Evolutionary conservation across 2,888 invertebrate genomes (phyloP).

Genomic region (Sclerodermus sp.): DNA sequence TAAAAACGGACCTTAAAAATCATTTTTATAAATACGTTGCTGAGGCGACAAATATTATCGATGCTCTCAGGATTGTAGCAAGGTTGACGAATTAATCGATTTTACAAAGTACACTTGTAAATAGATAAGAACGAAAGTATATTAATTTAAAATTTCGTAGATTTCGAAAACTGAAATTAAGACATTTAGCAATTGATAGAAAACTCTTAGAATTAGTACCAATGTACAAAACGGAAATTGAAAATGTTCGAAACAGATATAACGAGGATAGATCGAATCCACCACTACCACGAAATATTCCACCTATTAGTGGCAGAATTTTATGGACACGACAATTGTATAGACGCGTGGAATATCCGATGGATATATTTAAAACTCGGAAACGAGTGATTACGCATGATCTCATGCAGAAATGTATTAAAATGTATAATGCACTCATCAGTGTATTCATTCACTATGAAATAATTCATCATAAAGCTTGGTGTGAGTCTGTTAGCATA

Average conservation of each 20-base stretch:
- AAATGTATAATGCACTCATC: slow-evolving; percentile 76
- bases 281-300: slow-evolving; percentile 72
- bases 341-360: slow-evolving; percentile 72
- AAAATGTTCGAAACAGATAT: slow-evolving; percentile 72
- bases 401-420: slow-evolving; percentile 73
- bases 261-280: slow-evolving; percentile 77
- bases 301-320: slow-evolving; percentile 79
- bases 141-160: slow-evolving; percentile 50
- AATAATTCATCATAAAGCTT: slow-evolving; percentile 78
- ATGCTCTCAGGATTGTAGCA: slow-evolving; percentile 54
- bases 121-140: neutral
- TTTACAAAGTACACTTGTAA: neutral
- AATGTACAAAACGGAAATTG: slow-evolving; percentile 71
- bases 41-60: slow-evolving; percentile 49
- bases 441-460: slow-evolving; percentile 82
- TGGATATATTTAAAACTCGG: slow-evolving; percentile 64
- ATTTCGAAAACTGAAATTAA: slow-evolving; percentile 74
- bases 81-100: slow-evolving; percentile 31
- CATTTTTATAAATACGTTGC: slow-evolving; percentile 66
- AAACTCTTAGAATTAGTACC: slow-evolving; percentile 73
- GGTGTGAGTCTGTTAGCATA: slow-evolving; percentile 76
- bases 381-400: slow-evolving; percentile 63
- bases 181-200: slow-evolving; percentile 73
- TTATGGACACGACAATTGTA: slow-evolving; percentile 82
- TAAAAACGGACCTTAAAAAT: slow-evolving; percentile 72